Evolutionary conservation across 2,113 vertebrate species (phyloP).

Genomic region (Gymnocephalus cernua): DNA sequence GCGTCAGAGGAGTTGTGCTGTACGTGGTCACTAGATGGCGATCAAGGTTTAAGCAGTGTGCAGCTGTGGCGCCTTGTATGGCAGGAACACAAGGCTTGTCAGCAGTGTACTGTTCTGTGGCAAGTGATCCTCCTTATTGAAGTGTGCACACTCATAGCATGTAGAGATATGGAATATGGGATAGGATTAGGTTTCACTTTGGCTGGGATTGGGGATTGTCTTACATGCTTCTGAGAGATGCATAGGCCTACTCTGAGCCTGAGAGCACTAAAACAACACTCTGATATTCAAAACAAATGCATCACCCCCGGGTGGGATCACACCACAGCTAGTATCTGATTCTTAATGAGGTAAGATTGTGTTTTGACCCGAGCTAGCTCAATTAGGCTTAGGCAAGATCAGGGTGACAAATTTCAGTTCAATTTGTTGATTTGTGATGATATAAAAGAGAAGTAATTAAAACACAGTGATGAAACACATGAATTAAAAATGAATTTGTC

Average conservation of each 20-base stretch:
- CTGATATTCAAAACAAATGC: constrained; percentile 15
- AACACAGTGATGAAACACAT: background rate
- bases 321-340: background rate
- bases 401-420: background rate
- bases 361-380: constrained; percentile 7
- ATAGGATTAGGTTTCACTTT: constrained; percentile 27
- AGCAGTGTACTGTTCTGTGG: constrained; percentile 40
- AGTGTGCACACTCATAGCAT: constrained; percentile 38
- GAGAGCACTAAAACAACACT: constrained; percentile 7
- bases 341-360: background rate
- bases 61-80: background rate
- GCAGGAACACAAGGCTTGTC: background rate
- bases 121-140: constrained; percentile 51
- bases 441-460: background rate
- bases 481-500: background rate
- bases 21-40: constrained; percentile 76
- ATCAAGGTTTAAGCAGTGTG: constrained; percentile 75
- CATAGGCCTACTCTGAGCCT: constrained; percentile 3
- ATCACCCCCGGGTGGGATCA: constrained; percentile 11
- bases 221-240: constrained; percentile 3
- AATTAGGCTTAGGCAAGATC: constrained; percentile 10
- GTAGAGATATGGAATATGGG: constrained; percentile 30
- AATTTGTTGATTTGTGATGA: background rate
- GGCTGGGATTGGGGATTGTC: constrained; percentile 30
- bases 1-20: constrained; percentile 2